Evolutionary conservation across 2,113 vertebrate species (phyloP), one percentile per base, ranked within the genome.

Genomic region (Telmatochromis sp.): DNA sequence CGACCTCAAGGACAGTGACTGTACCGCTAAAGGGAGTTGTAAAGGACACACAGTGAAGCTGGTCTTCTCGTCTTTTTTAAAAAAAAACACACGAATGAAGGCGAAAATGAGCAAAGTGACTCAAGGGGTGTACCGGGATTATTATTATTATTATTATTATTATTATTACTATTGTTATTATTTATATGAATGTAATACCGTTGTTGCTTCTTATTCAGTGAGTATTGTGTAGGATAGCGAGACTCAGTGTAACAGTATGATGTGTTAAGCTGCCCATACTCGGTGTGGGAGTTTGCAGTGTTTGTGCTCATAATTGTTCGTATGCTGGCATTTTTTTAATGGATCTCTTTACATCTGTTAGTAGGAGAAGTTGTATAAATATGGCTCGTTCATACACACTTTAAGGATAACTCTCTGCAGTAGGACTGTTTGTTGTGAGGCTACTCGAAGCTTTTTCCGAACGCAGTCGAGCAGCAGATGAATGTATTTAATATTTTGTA

Each of bases 181-280:
- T 96, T 95, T 96, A 95, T 95, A 90, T 90, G 91, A 95, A 92
- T 95, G 93, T 95, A 81, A 91, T 35, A 23, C 79, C 42, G 10
- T 75, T 87, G 87, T 92, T 94, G 87, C 91, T 87, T 91, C 81
- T 87, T 94, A 51, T 86, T 88, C 87, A 40, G 87, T 81, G 81
- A 89, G 90, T 94, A 42, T 91, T 89, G 31, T 82, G 84, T 94
- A 91, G 86, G 54, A 42, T 91, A 88, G 82, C 86, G 54, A 87
- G 65, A 80, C 50, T 88, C 71, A 45, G 80, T 92, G 80, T 87
- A 91, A 75, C 82, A 80, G 78, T 82, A 71, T 91, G 89, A 84
- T 42, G 79, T 91, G 84, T 88, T 58, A 86, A 60, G 57, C 65
- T 7, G 5, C 73, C 87, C 87, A 42, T 50, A 63, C 83, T 57